Conservation (phyloP, 1,140 invertebrate genomes). For the Sesamia nonagrioides region DNA sequence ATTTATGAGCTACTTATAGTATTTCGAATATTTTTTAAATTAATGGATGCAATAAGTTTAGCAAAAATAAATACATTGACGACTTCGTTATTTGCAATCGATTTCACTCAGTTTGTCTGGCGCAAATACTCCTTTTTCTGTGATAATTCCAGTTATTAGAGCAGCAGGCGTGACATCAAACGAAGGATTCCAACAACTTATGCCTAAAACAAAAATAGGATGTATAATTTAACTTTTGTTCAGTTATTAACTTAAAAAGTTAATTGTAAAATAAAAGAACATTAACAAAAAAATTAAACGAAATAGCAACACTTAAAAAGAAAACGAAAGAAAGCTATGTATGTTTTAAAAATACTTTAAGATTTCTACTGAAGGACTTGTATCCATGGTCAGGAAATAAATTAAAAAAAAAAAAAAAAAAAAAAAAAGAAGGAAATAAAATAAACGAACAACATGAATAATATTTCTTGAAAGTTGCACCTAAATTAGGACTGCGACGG, state of each 20-base stretch:
- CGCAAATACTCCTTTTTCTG: slow-evolving; percentile 95
- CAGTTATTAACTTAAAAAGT: background rate
- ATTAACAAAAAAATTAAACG: background rate
- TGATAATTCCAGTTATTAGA: slow-evolving; percentile 98
- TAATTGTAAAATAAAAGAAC: background rate
- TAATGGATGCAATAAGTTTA: slow-evolving; percentile 37
- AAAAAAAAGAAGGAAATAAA: background rate
- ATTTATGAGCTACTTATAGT: slow-evolving; percentile 30
- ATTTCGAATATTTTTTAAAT: slow-evolving; percentile 38
- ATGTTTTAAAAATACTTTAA: too few species aligned
- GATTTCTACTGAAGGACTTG: too few species aligned
- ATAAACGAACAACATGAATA: background rate
- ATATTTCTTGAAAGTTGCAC: slow-evolving; percentile 2
- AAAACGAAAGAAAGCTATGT: too few species aligned
- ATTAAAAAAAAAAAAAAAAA: background rate
- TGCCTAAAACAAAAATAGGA: slow-evolving; percentile 90
- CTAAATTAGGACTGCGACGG: background rate
- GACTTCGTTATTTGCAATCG: slow-evolving; percentile 27
- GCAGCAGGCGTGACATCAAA: slow-evolving; percentile 99
- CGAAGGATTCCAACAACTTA: slow-evolving; percentile 99
- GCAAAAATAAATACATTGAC: slow-evolving; percentile 7
- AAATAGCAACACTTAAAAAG: background rate
- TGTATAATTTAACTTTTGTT: slow-evolving; percentile 19
- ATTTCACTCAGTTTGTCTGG: slow-evolving; percentile 87
- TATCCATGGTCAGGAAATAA: too few species aligned